These are phyloP conservation scores for Rana temporaria DNA, from an alignment of 2,113 vertebrate genomes.

Conservation along the genomic window DNA sequence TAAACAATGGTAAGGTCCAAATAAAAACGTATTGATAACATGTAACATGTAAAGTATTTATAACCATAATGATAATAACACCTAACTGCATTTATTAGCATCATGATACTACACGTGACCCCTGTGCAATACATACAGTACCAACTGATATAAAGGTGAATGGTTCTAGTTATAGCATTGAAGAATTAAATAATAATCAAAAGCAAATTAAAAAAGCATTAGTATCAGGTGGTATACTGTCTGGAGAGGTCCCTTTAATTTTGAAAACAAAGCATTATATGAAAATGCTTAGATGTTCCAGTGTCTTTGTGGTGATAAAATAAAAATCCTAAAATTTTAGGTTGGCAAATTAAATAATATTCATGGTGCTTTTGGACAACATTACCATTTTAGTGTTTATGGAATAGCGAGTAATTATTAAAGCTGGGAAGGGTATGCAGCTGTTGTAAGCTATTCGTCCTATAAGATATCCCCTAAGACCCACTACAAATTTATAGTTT, in stretches of 20 bases:
- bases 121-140: background rate
- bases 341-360: conserved; percentile 66
- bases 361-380: conserved; percentile 73
- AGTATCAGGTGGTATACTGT: background rate
- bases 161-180: background rate
- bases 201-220: background rate
- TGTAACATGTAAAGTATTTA: background rate
- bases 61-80: background rate
- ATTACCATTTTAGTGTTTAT: conserved; percentile 78
- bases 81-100: too few relatives aligned
- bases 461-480: conserved; percentile 82
- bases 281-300: conserved; percentile 13
- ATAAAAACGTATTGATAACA: too few relatives aligned
- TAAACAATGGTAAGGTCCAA: too few relatives aligned
- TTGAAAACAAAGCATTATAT: conserved; percentile 35
- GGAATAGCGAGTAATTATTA: conserved; percentile 85
- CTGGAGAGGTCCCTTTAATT: conserved; percentile 18
- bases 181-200: background rate
- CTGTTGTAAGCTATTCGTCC: conserved; percentile 81
- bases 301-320: conserved; percentile 20
- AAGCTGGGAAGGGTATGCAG: conserved; percentile 81
- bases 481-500: conserved; percentile 83
- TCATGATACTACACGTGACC: too few relatives aligned
- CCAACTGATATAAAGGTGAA: background rate
- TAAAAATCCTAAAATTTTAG: conserved; percentile 59